Base-by-base conservation (phyloP, 2,888 invertebrate species). In the Chloroclystis v-ata region DNA sequence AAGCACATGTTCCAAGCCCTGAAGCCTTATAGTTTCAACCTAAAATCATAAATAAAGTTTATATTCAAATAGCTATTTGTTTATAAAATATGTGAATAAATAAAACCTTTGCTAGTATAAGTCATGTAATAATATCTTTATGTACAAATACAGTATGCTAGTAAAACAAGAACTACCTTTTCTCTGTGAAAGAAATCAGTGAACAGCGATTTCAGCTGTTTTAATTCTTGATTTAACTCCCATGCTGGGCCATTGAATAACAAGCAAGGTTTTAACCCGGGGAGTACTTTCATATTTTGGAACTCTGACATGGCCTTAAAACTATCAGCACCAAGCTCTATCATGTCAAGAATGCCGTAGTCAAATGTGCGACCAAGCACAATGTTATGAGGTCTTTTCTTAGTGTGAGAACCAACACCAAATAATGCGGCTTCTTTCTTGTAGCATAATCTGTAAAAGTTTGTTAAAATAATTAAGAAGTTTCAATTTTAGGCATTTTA, bases 301-400 rank as follows among this genome's bases (percentile, higher is more conserved):
- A 97, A 97, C 33, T 95, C 95, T 11, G 90, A 83, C 75, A 98
- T 90, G 0, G 94, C 89, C 71, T 92, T 92, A 72, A 92, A 98
- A 43, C 92, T 91, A 43, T 96, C 95, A 13, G 99, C 91, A 8
- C 97, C 96, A 45, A 99, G 90, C 82, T 99, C 99, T 47, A 97
- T 91, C 97, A 99, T 98, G 72, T 99, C 99, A 46, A 99, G 82
- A 24, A 99, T 85, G 47, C 94, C 93, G 66, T 94, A 92, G 78
- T 99, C 96, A 78, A 93, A 98, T 70, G 95, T 93, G 59, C 99
- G 90, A 0, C 97, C 98, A 43, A 98, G 73, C 24, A 98, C 88
- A 33, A 99, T 78, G 82, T 98, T 98, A 71, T 98, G 92, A 0
- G 98, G 98, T 9, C 98, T 89, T 74, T 99, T 99, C 80, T 99